A percentile compares a stretch with the other conserved stretches of the same genome.
Conservation (phyloP, 2,113 vertebrate genomes). For the Tachuris rubrigastra region DNA sequence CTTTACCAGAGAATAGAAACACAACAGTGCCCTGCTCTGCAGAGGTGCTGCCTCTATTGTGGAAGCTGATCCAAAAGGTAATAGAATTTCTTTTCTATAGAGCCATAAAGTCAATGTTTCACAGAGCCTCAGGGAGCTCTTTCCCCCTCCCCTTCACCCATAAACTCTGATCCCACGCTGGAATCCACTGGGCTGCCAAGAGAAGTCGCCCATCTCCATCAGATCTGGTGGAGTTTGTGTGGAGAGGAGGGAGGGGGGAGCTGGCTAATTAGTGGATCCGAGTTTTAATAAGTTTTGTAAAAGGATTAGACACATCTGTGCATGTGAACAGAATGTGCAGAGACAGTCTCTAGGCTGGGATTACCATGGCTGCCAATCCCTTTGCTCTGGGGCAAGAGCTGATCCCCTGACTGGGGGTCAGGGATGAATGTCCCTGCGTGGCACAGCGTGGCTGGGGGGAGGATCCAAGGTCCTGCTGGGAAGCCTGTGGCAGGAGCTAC, state of each 20-base stretch:
- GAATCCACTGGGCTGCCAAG: not conserved
- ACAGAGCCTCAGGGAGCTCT: not conserved
- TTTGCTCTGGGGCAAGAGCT: not conserved
- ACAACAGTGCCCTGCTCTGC: not conserved
- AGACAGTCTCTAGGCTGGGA: constrained; percentile 45
- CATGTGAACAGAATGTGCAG: constrained; percentile 18
- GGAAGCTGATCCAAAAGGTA: not conserved
- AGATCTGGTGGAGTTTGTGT: not conserved
- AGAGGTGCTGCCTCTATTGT: constrained; percentile 6
- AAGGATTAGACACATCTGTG: constrained; percentile 54
- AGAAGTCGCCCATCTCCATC: not conserved
- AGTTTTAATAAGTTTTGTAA: constrained; percentile 55
- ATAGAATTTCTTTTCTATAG: not conserved
- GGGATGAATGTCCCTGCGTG: not conserved
- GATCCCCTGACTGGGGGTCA: not conserved
- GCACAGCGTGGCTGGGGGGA: accelerated
- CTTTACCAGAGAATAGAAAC: constrained; percentile 38
- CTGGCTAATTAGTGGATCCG: constrained; percentile 18
- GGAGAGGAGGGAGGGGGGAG: not conserved
- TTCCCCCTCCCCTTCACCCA: not conserved
- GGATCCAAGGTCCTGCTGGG: not conserved
- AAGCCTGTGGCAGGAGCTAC: not conserved
- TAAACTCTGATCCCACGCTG: not conserved
- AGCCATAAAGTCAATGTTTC: not conserved
- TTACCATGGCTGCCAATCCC: constrained; percentile 28